Base-by-base conservation (phyloP, 2,113 vertebrate genomes). In the Laticauda laticaudata region DNA sequence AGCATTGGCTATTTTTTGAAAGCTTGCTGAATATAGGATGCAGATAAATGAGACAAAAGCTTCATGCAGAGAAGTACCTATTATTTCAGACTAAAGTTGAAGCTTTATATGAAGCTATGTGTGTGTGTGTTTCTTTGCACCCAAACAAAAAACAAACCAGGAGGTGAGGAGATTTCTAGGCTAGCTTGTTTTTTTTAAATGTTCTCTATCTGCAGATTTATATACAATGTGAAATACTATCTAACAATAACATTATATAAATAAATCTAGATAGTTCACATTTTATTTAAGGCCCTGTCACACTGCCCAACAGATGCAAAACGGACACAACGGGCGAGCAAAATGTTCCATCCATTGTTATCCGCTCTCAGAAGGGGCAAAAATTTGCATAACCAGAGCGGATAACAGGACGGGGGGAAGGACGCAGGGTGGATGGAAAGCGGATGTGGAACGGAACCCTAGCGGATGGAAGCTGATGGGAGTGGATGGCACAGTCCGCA, bases 81-180 rank as follows among this genome's bases (percentile, higher is more conserved):
- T 6, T 81, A 39, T n/a, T 81, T 39, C 15, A 81, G n/a, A 81
- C n/a, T 81, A 15, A 81, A 39, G 15, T 39, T 39, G 34, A 39
- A 94, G 92, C 4, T 91, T 87, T n/a, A 88, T 10, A 81, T 93
- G 93, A 54, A 5, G 24, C 93, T 34, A 91, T 23, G 21, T 12
- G 11, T 39, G 21, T 11, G 11, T 51, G 43, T 53, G 21, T 9
- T 48, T 87, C 11, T 87, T 26, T 14, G 29, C 29, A 88, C 26
- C 29, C 26, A 88, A n/a, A 55, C 12, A n/a, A 88, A 29, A 54
- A 88, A 34, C 29, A 88, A 54, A 29, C 20, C n/a, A 81, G 5
- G 53, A 29, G 55, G 11, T 3, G 12, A 23, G 34, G 11, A 89
- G 55, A 26, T 11, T 43, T 89, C 24, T 34, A 3, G 5, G 14